phyloP scores from a whole-genome alignment of 2,113 vertebrate genomes.

The Pseudolaguvia tuberculata region DNA sequence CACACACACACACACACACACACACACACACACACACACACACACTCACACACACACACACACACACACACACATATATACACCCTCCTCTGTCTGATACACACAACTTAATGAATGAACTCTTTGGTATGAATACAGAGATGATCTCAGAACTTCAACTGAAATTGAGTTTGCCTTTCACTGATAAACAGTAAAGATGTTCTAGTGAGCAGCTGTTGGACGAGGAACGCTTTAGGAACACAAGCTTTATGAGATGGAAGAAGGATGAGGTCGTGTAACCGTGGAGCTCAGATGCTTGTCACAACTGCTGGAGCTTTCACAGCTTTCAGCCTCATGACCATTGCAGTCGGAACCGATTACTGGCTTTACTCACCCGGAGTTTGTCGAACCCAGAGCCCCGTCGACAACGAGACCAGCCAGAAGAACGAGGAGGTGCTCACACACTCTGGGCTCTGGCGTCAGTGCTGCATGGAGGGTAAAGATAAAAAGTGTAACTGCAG shows the following conservation, averaged over 20 bases:
- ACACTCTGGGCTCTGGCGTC: constrained; percentile 93
- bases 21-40: no score
- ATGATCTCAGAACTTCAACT: not conserved
- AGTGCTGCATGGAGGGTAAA: constrained; percentile 93
- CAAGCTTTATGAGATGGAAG: constrained; percentile 42
- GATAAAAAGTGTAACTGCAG: not conserved
- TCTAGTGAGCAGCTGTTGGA: not conserved
- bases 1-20: no score
- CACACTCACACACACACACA: not conserved
- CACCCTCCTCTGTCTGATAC: no score
- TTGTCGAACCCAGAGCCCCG: constrained; percentile 82
- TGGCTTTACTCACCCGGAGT: constrained; percentile 93
- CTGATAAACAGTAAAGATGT: not conserved
- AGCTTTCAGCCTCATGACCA: constrained; percentile 97
- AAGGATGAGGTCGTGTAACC: constrained; percentile 88
- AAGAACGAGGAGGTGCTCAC: constrained; percentile 98
- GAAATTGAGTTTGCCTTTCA: not conserved
- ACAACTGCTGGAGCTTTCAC: constrained; percentile 93
- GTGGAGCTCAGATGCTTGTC: constrained; percentile 89
- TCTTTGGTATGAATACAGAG: no score
- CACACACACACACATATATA: no score
- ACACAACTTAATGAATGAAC: no score
- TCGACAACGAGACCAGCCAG: constrained; percentile 88
- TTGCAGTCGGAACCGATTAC: constrained; percentile 96
- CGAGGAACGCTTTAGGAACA: not conserved